Evolutionary conservation across 2,797 vertebrate genomes (phyloP), one percentile per base, ranked within the genome.

Genomic region (Ceryle rudis): DNA sequence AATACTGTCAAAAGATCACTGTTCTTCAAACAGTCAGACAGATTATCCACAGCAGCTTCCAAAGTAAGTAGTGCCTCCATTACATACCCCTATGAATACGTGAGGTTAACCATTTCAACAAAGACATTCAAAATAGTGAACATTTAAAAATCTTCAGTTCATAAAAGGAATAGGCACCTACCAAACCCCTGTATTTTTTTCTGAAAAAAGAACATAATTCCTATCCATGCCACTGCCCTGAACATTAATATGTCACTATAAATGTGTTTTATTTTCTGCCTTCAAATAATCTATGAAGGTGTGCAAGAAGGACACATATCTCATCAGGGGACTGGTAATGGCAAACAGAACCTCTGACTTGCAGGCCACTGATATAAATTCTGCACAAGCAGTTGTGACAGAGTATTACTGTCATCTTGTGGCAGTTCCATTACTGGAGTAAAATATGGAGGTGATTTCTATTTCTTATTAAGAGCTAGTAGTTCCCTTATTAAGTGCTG

Each of bases 21-120:
- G 98, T 99, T 99, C 97, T 99, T 99, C 94, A 99, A 97, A 97
- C 99, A 99, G 79, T 99, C 99, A 37, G 99, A 99, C 51, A 99
- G 97, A 98, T 99, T 99, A 95, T 99, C 99, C 95, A 99, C 99
- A 7, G 99, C 99, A 18, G 99, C 98, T 97, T 99, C 99, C 97
- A 99, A 97, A 6, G 99, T 99, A 78, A 99, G 97, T 58, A 99
- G 98, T 14, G 99, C 99, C 97, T 99, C 99, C 99, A 99, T 99
- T 71, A 99, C 99, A 14, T 99, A 99, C 15, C 99, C 99, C 99
- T 99, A 91, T 44, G 92, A 97, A 96, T 35, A 78, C 9, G 95
- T 1, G 72, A 86, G 80, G 54, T 86, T 41, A 86, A 62, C 29
- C 21, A 62, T 72, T 89, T 91, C 51, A 95, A 80, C 61, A 83